Evolutionary conservation across 1,140 invertebrate genomes (phyloP).

Genomic region (Bombus balteatus): DNA sequence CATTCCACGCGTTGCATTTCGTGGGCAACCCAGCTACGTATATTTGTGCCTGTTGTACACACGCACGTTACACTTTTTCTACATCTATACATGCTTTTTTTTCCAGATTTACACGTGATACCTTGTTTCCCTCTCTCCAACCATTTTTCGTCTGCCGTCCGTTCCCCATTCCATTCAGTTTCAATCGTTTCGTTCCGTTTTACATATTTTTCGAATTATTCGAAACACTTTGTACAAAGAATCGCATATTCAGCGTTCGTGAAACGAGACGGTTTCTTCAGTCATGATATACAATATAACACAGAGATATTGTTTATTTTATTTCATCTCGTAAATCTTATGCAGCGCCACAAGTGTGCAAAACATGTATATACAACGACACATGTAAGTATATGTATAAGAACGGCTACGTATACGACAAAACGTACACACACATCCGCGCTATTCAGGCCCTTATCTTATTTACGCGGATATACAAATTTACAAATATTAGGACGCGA

Average conservation of each 20-base stretch:
- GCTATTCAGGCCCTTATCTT: not conserved
- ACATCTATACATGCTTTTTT: not conserved
- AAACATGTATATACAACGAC: not conserved
- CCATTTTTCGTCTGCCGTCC: not conserved
- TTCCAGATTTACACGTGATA: not conserved
- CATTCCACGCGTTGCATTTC: conserved; percentile 38
- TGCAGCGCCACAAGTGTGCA: not conserved
- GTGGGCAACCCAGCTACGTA: not conserved
- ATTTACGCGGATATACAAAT: conserved; percentile 32
- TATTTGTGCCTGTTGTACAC: not conserved
- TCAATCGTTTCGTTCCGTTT: not conserved
- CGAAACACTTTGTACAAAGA: not conserved
- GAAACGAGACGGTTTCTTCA: not conserved
- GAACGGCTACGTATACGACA: not conserved
- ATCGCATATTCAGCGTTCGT: not conserved
- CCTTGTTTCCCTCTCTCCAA: not conserved
- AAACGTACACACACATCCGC: not conserved
- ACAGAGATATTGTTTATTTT: not conserved
- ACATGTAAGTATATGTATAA: not conserved
- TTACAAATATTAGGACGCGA: conserved; percentile 2
- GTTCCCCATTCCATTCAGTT: not conserved
- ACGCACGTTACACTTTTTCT: not conserved
- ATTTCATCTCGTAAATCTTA: not conserved
- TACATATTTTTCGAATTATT: not conserved
- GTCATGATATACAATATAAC: not conserved